Evolutionary conservation across 2,888 invertebrate genomes (phyloP), one percentile per base, ranked within the genome.

Genomic region (Eudasyphora cyanicolor): DNA sequence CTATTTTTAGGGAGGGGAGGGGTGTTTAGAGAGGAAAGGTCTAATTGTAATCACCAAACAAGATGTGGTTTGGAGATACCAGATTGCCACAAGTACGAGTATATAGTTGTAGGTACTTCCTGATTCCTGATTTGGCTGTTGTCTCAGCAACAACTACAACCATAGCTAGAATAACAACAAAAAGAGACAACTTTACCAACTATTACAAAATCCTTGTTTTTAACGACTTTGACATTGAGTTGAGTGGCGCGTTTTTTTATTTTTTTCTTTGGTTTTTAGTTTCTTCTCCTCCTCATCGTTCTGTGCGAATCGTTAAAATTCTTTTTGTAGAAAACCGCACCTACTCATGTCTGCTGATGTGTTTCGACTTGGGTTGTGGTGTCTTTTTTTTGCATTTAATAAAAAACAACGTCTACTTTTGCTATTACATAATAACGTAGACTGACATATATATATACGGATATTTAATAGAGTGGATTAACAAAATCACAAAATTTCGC

Each of bases 151-250:
- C 14, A 29, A 14, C 29, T 27, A 1, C 24, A 6, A 21, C 67
- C 32, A 29, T 14, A n/a, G n/a, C 60, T 14, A 6, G 4, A 60
- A 29, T 27, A 12, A 29, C 4, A 49, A 71, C 32, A 32, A 51
- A 2, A 57, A 14, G n/a, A 32, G 76, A 29, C 62, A 73, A 60
- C 62, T 54, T 70, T 45, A 70, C 49, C 38, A 62, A 62, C 32
- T 24, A 21, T 69, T 74, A 62, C 69, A 60, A 76, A 64, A 76
- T 79, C 82, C 79, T 82, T 79, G 81, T 49, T 42, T 73, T 79
- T 74, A 84, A 84, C 84, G 57, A 74, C 64, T 79, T 81, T 79
- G 82, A 85, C 82, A 85, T 83, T 83, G 80, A 78, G 35, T 17
- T 32, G 29, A 60, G 32, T n/a, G 60, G 14, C 6, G 60, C 2